Evolutionary conservation across 2,888 invertebrate species (phyloP), one percentile per base, ranked within the genome.

Genomic region (Drosophila nr. medialis): DNA sequence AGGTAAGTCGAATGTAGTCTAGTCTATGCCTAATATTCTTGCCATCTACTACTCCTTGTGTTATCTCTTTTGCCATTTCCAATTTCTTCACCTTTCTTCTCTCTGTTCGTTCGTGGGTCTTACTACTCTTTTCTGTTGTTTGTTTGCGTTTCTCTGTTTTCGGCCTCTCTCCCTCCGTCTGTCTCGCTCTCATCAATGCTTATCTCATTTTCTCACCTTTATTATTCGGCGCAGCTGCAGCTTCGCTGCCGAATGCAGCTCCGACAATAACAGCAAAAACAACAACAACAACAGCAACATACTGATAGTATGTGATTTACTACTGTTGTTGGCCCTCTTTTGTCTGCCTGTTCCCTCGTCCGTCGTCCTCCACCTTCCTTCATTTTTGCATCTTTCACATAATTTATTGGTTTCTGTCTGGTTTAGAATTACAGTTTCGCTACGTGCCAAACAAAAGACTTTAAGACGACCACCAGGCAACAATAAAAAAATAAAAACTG

Each of bases 1-100:
- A 97, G 96, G 98, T 98, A 94, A 94, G 93, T 72, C 62, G 64
- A 77, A 53, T 64, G 81, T 83, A 77, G 78, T 90, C 83, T 29
- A 50, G n/a, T 24, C 38, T 74, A 71, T 75, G 51, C 55, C 51
- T 50, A 49, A 48, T 53, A 65, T 60, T 45, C 45, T 72, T 63
- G 66, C 63, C 53, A 24, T 42, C 45, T 60, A 51, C 56, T 51
- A 45, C 45, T 45, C 45, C 45, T 24, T 58, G 27, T 65, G 56
- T 42, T 27, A 10, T 59, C 59, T 55, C 42, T 64, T 45, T 27
- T 71, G 61, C 53, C 36, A 64, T 65, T 68, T 36, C 55, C 55
- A 49, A 49, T 64, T 63, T 42, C 59, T 45, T 55, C 36, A 32
- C 34, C 40, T 38, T 63, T 45, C 61, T 59, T 53, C 40, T 48